A percentile compares a stretch with the other conserved stretches of the same genome.
Conservation (phyloP, 1,140 invertebrate species). For the Nilaparvata lugens region DNA sequence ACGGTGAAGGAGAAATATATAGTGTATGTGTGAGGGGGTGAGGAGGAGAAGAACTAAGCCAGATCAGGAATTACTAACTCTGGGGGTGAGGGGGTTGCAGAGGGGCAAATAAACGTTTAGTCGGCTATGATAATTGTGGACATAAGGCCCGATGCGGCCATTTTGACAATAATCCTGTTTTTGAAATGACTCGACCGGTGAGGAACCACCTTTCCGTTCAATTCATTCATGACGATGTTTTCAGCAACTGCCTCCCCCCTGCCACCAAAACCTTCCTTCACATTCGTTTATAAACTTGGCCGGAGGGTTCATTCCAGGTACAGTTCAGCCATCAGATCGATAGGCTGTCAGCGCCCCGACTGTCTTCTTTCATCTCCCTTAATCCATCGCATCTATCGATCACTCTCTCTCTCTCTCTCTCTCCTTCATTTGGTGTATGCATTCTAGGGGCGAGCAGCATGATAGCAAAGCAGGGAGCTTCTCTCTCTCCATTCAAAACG, state of each 20-base stretch:
- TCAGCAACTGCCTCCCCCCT: neutral
- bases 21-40: neutral
- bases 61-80: too few species aligned
- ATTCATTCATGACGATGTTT: neutral
- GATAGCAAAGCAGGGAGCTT: too few species aligned
- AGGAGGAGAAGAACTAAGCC: neutral
- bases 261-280: neutral
- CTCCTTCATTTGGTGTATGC: too few species aligned
- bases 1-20: neutral
- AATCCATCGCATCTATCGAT: neutral
- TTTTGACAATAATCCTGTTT: constrained; percentile 16
- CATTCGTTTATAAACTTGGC: neutral
- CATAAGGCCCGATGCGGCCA: constrained; percentile 11
- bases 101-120: constrained; percentile 14
- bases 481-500: too few species aligned
- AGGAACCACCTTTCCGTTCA: neutral
- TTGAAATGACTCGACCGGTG: constrained; percentile 11
- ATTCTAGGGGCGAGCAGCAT: too few species aligned
- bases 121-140: constrained; percentile 19
- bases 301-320: neutral
- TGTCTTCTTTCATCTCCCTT: neutral
- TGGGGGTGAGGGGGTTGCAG: neutral
- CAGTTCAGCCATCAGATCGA: neutral
- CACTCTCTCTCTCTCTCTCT: neutral
- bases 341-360: neutral